Conservation (phyloP, 1,140 invertebrate genomes). For the Anthonomus grandis region DNA sequence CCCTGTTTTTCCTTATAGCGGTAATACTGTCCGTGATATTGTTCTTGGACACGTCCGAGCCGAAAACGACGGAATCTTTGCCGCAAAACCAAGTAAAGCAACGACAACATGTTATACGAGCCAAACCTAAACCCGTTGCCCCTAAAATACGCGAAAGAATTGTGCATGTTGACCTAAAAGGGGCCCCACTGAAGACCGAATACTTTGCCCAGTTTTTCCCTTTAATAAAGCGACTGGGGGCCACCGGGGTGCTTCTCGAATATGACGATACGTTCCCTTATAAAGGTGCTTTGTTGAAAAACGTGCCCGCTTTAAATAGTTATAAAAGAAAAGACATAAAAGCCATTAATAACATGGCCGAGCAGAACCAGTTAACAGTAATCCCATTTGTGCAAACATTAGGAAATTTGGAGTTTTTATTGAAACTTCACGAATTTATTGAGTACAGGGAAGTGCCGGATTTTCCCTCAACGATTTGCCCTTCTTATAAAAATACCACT, state of each 20-base stretch:
- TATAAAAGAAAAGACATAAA: conserved; percentile 71
- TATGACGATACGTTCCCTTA: conserved; percentile 99
- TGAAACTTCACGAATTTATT: conserved; percentile 77
- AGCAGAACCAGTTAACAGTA: conserved; percentile 67
- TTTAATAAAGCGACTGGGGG: conserved; percentile 71
- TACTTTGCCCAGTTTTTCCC: conserved; percentile 73
- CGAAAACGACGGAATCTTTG: no score
- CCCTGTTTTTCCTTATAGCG: no score
- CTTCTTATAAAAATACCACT: conserved; percentile 31
- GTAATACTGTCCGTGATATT: no score
- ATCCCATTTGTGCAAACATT: conserved; percentile 95
- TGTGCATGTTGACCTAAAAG: conserved; percentile 89
- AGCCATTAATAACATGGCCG: conserved; percentile 61
- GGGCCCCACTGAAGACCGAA: conserved; percentile 73
- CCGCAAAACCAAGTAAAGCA: no score
- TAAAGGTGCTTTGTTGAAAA: conserved; percentile 58
- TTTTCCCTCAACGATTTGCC: conserved; percentile 75
- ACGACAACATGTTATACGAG: no score
- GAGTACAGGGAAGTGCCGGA: conserved; percentile 73
- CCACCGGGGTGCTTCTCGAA: conserved; percentile 77
- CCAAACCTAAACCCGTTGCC: no score
- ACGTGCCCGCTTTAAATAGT: conserved; percentile 70
- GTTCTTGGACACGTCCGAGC: no score
- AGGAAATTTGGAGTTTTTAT: conserved; percentile 87
- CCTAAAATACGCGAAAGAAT: conserved; percentile 38